These are phyloP conservation scores for Tamias sibiricus DNA, from an alignment of 2,113 vertebrate species.

Conservation along the genomic window DNA sequence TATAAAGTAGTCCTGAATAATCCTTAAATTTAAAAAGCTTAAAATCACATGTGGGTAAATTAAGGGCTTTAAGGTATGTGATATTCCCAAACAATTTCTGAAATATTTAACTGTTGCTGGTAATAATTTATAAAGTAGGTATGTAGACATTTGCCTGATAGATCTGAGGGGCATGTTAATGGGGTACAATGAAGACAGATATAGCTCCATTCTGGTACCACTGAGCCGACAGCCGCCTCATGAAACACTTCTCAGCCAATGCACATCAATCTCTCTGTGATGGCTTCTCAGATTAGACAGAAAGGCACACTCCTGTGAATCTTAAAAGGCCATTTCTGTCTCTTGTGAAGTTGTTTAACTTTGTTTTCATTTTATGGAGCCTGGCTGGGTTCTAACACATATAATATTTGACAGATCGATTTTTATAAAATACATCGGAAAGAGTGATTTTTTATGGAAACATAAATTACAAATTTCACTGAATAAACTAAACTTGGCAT, in stretches of 20 bases:
- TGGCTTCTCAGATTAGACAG: slow-evolving; percentile 84
- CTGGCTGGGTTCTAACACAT: slow-evolving; percentile 68
- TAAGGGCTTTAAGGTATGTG: slow-evolving; percentile 65
- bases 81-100: slow-evolving; percentile 83
- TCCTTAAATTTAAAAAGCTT: not conserved
- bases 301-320: slow-evolving; percentile 84
- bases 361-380: slow-evolving; percentile 84
- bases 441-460: slow-evolving; percentile 67
- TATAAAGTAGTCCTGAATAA: slow-evolving; percentile 39
- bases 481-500: slow-evolving; percentile 48
- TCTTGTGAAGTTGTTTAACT: slow-evolving; percentile 85
- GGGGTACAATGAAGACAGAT: slow-evolving; percentile 89
- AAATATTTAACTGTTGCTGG: slow-evolving; percentile 84
- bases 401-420: slow-evolving; percentile 61
- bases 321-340: slow-evolving; percentile 86
- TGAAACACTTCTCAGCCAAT: slow-evolving; percentile 85
- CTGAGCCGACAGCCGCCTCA: slow-evolving; percentile 77
- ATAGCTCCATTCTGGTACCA: slow-evolving; percentile 85
- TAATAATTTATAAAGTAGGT: slow-evolving; percentile 86
- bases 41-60: slow-evolving; percentile 59
- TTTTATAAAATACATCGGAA: slow-evolving; percentile 70
- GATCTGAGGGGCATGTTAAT: slow-evolving; percentile 88
- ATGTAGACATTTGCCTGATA: slow-evolving; percentile 83
- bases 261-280: slow-evolving; percentile 86
- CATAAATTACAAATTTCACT: slow-evolving; percentile 71